phyloP scores from a whole-genome alignment of 1,140 invertebrate genomes.

The Drosophila nebulosa region DNA sequence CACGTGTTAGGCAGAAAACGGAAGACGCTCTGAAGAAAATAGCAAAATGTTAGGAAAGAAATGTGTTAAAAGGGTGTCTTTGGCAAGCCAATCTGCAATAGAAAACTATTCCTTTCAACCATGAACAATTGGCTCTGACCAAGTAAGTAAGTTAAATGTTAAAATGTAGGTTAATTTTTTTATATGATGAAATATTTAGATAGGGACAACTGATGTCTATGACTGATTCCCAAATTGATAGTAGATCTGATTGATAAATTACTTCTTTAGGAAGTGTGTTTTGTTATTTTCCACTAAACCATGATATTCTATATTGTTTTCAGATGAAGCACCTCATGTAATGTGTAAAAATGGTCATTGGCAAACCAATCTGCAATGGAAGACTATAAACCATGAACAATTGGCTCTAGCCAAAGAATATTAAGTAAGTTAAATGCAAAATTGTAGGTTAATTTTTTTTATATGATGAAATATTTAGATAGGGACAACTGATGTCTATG shows the following conservation, averaged over 20 bases:
- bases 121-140: background rate
- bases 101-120: too few relatives aligned
- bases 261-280: background rate
- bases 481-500: constrained; percentile 47
- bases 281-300: background rate
- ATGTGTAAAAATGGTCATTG: background rate
- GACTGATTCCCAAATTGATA: constrained; percentile 45
- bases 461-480: constrained; percentile 24
- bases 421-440: background rate
- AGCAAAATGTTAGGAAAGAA: too few relatives aligned
- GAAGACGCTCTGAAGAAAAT: too few relatives aligned
- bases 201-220: constrained; percentile 47
- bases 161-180: background rate
- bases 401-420: background rate
- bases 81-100: too few relatives aligned
- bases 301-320: background rate
- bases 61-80: too few relatives aligned
- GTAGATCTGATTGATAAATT: constrained; percentile 18
- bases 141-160: background rate
- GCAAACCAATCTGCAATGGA: too few relatives aligned
- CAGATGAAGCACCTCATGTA: background rate
- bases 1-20: too few relatives aligned
- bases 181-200: constrained; percentile 20
- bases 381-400: background rate
- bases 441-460: background rate